A percentile compares a stretch with the other conserved stretches of the same genome.
phyloP scores from a whole-genome alignment of 2,888 invertebrate species.

The Stegophylla sp. region DNA sequence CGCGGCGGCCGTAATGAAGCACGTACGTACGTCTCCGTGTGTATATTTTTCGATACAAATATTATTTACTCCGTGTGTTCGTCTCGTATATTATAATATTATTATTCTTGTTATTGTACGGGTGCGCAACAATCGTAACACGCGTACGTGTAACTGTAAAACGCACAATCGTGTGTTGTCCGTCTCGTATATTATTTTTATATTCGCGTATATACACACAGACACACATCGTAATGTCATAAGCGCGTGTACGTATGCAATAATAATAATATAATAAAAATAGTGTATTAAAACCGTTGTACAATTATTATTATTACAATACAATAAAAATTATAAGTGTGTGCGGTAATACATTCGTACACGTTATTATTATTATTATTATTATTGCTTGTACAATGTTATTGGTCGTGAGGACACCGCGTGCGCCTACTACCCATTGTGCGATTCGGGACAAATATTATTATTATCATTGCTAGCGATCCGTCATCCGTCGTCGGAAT shows the following conservation, averaged over 20 bases:
- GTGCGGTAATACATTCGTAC: too few relatives aligned
- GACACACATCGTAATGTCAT: not conserved
- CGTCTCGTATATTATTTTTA: not conserved
- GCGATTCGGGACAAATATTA: not conserved
- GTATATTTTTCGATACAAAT: constrained; percentile 1
- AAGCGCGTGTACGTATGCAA: not conserved
- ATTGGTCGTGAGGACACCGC: constrained; percentile 25
- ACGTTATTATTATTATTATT: not conserved
- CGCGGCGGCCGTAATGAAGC: not conserved
- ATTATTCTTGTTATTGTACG: not conserved
- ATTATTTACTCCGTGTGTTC: not conserved
- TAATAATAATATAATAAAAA: not conserved
- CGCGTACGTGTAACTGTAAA: constrained; percentile 39
- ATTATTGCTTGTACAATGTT: not conserved
- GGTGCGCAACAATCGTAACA: not conserved
- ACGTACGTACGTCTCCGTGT: constrained; percentile 4
- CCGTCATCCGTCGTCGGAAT: constrained; percentile 22
- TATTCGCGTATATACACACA: not conserved
- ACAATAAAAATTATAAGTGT: too few relatives aligned
- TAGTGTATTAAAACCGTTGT: too few relatives aligned
- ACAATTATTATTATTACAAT: too few relatives aligned
- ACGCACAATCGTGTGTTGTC: constrained; percentile 11
- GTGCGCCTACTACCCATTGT: not conserved
- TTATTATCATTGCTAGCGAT: constrained; percentile 12
- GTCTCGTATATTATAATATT: not conserved